These are phyloP conservation scores for Brachyrhaphis roseni DNA, from an alignment of 2,797 vertebrate species.

Conservation along the genomic window DNA sequence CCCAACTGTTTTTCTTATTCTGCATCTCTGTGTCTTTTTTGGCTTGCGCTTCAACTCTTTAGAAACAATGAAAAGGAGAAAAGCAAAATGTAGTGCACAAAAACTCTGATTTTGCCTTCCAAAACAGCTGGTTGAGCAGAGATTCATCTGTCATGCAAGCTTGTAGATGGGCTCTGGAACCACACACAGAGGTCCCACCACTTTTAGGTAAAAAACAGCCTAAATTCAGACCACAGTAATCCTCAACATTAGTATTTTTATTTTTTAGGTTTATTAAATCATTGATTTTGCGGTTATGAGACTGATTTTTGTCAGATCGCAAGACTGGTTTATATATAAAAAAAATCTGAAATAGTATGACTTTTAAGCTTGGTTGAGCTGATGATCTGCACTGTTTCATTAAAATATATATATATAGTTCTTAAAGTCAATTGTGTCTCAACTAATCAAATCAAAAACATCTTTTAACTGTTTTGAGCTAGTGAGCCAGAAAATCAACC, in stretches of 20 bases:
- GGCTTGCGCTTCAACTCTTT: not conserved
- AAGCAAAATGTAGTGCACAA: not conserved
- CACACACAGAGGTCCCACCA: not conserved
- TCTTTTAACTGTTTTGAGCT: not conserved
- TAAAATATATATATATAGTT: not conserved
- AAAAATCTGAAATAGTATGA: not conserved
- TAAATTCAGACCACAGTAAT: not conserved
- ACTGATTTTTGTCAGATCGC: not conserved
- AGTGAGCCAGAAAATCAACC: not conserved
- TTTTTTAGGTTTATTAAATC: not conserved
- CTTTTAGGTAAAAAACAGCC: not conserved
- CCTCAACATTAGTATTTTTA: not conserved
- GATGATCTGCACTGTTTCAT: not conserved
- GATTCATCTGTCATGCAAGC: not conserved
- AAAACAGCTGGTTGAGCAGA: not conserved
- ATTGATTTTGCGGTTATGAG: not conserved
- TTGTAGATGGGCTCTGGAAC: not conserved
- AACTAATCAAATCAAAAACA: not conserved
- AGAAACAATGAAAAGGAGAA: not conserved
- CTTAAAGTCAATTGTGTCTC: not conserved
- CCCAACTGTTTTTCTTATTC: slow-evolving; percentile 1
- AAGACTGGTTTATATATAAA: not conserved
- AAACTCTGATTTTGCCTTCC: not conserved
- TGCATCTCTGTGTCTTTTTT: not conserved
- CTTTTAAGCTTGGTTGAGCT: not conserved